These are phyloP conservation scores for Mus spicilegus DNA, from an alignment of 2,113 vertebrate species.

Conservation along the genomic window DNA sequence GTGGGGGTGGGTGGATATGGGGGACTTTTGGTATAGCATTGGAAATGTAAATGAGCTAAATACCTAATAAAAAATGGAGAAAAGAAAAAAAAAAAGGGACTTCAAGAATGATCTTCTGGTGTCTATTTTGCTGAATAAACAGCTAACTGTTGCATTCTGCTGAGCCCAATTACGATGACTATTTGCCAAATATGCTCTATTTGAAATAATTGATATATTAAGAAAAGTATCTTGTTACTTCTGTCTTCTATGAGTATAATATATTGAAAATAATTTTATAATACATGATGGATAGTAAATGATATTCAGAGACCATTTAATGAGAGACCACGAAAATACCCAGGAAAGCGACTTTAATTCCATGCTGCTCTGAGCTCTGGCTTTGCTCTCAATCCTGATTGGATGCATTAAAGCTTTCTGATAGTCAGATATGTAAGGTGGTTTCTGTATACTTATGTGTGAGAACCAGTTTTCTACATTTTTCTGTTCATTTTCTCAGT, in stretches of 20 bases:
- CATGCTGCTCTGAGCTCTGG: neutral
- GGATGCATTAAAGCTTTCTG: neutral
- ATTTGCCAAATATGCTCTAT: neutral
- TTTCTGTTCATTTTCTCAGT: neutral
- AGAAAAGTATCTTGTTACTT: neutral
- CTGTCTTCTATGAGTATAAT: neutral
- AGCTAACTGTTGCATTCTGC: neutral
- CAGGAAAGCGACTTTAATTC: neutral
- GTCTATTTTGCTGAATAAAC: constrained; percentile 3
- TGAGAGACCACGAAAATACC: neutral
- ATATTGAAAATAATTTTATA: constrained; percentile 27
- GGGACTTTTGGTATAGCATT: too few relatives aligned
- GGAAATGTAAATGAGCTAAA: too few relatives aligned
- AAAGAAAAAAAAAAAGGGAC: too few relatives aligned
- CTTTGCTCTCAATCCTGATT: neutral
- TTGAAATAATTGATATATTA: neutral
- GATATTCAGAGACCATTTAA: neutral
- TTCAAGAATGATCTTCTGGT: neutral
- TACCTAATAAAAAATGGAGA: too few relatives aligned
- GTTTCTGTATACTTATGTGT: neutral
- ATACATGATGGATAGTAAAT: neutral
- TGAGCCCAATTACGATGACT: neutral
- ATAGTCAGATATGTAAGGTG: neutral
- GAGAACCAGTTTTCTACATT: neutral
- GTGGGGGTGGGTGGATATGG: too few relatives aligned